A percentile compares a stretch with the other conserved stretches of the same genome.
Conservation (phyloP, 1,140 invertebrate genomes). For the Pachypsylla venusta region DNA sequence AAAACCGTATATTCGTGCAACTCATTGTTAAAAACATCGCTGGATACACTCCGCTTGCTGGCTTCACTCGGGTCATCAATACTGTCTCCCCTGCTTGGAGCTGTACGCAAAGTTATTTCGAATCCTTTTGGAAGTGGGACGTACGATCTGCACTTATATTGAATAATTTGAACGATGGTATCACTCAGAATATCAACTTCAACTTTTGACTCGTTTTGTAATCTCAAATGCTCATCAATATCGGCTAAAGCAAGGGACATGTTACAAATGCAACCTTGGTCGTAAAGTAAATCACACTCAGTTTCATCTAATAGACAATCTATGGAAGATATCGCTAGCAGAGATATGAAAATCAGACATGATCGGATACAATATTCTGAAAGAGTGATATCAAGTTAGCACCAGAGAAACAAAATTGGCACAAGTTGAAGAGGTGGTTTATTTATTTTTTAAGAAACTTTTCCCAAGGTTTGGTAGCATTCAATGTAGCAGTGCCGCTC, state of each 20-base stretch:
- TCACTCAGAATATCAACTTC: not conserved
- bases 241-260: not conserved
- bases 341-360: no score
- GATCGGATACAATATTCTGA: no score
- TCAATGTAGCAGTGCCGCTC: no score
- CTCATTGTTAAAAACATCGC: not conserved
- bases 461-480: no score
- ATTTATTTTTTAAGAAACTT: no score
- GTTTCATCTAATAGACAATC: not conserved
- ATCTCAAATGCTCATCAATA: not conserved
- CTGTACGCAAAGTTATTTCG: not conserved
- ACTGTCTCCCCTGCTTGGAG: not conserved
- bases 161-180: not conserved
- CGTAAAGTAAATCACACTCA: conserved; percentile 1
- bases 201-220: not conserved
- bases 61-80: no score
- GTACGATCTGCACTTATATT: not conserved
- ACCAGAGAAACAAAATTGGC: no score
- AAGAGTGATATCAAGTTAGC: no score
- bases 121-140: not conserved
- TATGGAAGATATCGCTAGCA: no score
- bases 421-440: no score
- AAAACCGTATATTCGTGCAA: not conserved
- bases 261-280: conserved; percentile 3
- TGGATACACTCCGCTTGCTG: not conserved